A percentile compares a stretch with the other conserved stretches of the same genome.
Conservation (phyloP, 2,113 vertebrate genomes). For the Periophthalmodon schlosseri region DNA sequence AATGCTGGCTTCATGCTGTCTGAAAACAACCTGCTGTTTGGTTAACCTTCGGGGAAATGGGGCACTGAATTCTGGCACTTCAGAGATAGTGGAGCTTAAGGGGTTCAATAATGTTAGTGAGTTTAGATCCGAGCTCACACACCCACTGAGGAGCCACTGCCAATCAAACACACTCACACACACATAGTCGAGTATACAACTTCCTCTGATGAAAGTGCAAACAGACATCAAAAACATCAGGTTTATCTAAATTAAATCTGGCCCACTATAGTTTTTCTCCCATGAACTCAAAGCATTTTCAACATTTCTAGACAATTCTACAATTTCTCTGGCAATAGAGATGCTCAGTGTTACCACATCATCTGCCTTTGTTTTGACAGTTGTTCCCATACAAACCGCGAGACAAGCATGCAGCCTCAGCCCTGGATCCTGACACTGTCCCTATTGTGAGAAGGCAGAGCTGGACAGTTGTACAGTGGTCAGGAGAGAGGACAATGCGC, state of each 20-base stretch:
- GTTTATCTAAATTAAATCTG: slow-evolving; percentile 45
- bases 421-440: slow-evolving; percentile 48
- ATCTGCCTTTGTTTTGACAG: slow-evolving; percentile 34
- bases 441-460: slow-evolving; percentile 58
- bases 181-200: not conserved
- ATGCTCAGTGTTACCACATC: slow-evolving; percentile 34
- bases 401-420: slow-evolving; percentile 40
- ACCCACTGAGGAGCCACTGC: slow-evolving; percentile 45
- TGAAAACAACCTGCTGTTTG: slow-evolving; percentile 63
- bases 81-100: slow-evolving; percentile 41
- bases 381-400: slow-evolving; percentile 26
- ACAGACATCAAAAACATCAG: slow-evolving; percentile 43
- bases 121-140: slow-evolving; percentile 46
- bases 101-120: slow-evolving; percentile 35
- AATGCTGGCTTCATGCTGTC: slow-evolving; percentile 61
- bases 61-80: slow-evolving; percentile 50
- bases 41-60: slow-evolving; percentile 65
- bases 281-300: not conserved
- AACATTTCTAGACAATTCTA: not conserved
- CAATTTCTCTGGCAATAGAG: slow-evolving; percentile 20
- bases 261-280: slow-evolving; percentile 1
- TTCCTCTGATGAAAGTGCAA: slow-evolving; percentile 22
- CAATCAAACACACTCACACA: slow-evolving; percentile 48
- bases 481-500: slow-evolving; percentile 58
- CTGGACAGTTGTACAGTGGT: slow-evolving; percentile 55